A percentile compares a stretch with the other conserved stretches of the same genome.
phyloP scores from a whole-genome alignment of 2,113 vertebrate genomes.

The Xenopus laevis region DNA sequence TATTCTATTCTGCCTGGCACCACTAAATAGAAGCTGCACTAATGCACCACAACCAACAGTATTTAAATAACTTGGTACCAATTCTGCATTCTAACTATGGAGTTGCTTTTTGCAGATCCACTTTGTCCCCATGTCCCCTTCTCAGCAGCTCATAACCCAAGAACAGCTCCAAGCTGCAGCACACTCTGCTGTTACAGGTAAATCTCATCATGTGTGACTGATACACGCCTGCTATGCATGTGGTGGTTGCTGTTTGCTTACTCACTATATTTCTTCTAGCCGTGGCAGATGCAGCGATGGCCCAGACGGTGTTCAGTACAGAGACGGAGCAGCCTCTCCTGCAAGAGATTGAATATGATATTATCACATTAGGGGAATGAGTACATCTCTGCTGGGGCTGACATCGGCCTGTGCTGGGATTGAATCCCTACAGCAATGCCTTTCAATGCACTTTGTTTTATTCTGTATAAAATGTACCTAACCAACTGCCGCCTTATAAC shows the following conservation, averaged over 20 bases:
- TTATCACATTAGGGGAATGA: slow-evolving; percentile 84
- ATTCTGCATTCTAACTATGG: neutral
- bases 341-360: slow-evolving; percentile 86
- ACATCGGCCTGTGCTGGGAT: neutral
- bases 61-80: neutral
- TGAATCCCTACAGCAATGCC: neutral
- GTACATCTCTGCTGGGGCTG: neutral
- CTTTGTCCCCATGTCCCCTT: slow-evolving; percentile 82
- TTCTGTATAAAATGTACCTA: too few relatives aligned
- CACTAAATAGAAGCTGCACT: too few relatives aligned
- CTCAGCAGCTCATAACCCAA: slow-evolving; percentile 82
- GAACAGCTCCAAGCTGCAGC: slow-evolving; percentile 86
- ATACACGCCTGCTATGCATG: too few relatives aligned
- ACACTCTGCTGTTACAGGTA: slow-evolving; percentile 89
- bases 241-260: neutral
- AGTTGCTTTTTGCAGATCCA: slow-evolving; percentile 71
- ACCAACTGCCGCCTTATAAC: neutral
- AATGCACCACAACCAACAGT: too few relatives aligned
- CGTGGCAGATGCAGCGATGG: slow-evolving; percentile 85
- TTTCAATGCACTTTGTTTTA: neutral
- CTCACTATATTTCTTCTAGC: slow-evolving; percentile 57
- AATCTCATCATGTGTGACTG: too few relatives aligned
- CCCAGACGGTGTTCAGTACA: slow-evolving; percentile 72
- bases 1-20: too few relatives aligned
- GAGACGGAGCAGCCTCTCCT: slow-evolving; percentile 86